Evolutionary conservation across 1,140 invertebrate species (phyloP), one percentile per base, ranked within the genome.

Genomic region (Leptopilina clavipes): DNA sequence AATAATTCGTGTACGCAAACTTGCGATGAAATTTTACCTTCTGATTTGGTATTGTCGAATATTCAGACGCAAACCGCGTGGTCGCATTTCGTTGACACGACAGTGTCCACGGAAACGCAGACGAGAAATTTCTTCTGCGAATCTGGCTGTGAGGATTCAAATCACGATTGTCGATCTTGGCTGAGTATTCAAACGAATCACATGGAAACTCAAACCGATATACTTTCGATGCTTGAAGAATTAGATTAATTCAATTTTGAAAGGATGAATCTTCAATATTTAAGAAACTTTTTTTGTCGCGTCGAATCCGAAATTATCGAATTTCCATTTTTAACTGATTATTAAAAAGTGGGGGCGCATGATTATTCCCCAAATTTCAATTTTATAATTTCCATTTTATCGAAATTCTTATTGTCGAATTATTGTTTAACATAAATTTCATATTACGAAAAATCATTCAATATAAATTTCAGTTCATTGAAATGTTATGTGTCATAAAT

Each of bases 21-120:
- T 10, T 93, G 92, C 76, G 88, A 92, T 71, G 91, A 93, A 18
- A 91, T 93, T 45, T 81, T 92, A 19, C 87, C 88, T 45, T 87
- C 85, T 73, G 92, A 92, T 81, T 83, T 93, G 5, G 91, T 89
- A 2, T 85, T 93, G 19, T 91, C 91, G 9, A 90, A 93, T 74
- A 93, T 92, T 52, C 91, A 94, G 81, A 94, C 93, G 0, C 93
- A 94, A 81, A 94, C 93, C 1, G 86, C 90, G 17, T 92, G 91
- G 89, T 81, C 89, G 25, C 83, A 86, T 72, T 81, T 86, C 3
- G 87, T 89, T 19, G 89, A 88, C 31, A 83, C 86, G 10, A 83
- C 87, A 0, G 89, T 89, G 14, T 91, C 89, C 3, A 87, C 88
- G 1, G 89, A 91, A 84, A 91, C 90, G 0, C 89, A 91, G 83